A percentile compares a stretch with the other conserved stretches of the same genome.
Conservation (phyloP, 2,888 invertebrate genomes). For the Megaustenia siamemsis region DNA sequence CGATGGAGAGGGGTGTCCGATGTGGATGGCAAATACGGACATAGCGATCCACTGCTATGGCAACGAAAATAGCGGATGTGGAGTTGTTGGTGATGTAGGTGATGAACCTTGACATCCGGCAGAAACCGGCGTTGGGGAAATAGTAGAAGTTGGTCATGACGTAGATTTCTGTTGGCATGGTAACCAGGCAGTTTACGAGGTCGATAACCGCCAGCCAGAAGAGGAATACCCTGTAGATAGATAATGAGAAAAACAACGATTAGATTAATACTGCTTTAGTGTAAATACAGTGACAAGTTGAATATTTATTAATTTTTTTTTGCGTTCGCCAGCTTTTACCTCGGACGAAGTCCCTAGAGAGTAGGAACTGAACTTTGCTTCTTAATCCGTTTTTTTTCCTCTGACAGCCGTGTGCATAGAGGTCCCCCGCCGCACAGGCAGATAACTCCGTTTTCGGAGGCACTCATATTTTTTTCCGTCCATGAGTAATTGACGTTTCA, state of each 20-base stretch:
- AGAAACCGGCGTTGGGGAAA: conserved; percentile 58
- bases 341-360: no score
- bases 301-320: no score
- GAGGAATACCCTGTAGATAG: conserved; percentile 53
- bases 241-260: neutral
- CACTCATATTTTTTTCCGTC: no score
- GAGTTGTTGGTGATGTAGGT: conserved; percentile 61
- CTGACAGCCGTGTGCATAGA: no score
- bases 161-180: conserved; percentile 61
- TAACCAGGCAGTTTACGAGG: conserved; percentile 60
- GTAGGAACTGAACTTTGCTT: no score
- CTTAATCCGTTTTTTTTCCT: no score
- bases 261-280: neutral
- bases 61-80: conserved; percentile 57
- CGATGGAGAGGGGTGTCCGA: conserved; percentile 46
- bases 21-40: conserved; percentile 61
- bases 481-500: no score
- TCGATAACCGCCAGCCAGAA: conserved; percentile 57
- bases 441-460: no score
- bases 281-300: neutral
- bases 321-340: no score
- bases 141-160: conserved; percentile 58
- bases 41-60: conserved; percentile 62
- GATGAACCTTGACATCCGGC: conserved; percentile 59
- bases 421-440: no score